phyloP scores from a whole-genome alignment of 2,113 vertebrate species.

The Poecilia latipinna region DNA sequence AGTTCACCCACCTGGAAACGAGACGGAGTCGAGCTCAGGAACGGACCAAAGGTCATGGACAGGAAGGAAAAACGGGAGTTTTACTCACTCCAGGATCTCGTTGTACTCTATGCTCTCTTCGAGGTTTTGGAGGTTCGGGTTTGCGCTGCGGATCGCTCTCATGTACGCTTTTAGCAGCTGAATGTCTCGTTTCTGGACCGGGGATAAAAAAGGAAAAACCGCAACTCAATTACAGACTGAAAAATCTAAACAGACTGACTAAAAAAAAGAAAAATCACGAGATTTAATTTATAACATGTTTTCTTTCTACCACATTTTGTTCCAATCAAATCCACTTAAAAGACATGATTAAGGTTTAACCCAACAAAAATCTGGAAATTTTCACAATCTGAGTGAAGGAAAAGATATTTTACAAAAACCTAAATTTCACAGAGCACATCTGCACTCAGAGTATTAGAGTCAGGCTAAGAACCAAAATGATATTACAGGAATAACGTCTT shows the following conservation, averaged over 20 bases:
- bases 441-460: too few species aligned
- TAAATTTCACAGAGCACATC: too few species aligned
- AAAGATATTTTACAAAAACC: too few species aligned
- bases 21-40: not conserved
- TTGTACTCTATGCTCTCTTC: slow-evolving; percentile 99
- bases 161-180: slow-evolving; percentile 98
- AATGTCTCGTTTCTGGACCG: slow-evolving; percentile 92
- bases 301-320: too few species aligned
- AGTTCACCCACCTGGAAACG: slow-evolving; percentile 92
- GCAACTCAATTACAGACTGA: not conserved
- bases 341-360: not conserved
- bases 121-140: slow-evolving; percentile 96
- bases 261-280: too few species aligned
- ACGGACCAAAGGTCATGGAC: not conserved
- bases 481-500: too few species aligned
- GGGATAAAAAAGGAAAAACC: not conserved
- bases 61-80: not conserved
- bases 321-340: not conserved
- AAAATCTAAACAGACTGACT: not conserved
- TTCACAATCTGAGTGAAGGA: not conserved
- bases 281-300: too few species aligned
- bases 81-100: slow-evolving; percentile 95
- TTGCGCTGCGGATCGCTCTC: slow-evolving; percentile 97
- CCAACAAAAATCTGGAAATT: not conserved
- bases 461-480: too few species aligned